These are phyloP conservation scores for Maniola jurtina DNA, from an alignment of 1,140 invertebrate species.

Conservation along the genomic window DNA sequence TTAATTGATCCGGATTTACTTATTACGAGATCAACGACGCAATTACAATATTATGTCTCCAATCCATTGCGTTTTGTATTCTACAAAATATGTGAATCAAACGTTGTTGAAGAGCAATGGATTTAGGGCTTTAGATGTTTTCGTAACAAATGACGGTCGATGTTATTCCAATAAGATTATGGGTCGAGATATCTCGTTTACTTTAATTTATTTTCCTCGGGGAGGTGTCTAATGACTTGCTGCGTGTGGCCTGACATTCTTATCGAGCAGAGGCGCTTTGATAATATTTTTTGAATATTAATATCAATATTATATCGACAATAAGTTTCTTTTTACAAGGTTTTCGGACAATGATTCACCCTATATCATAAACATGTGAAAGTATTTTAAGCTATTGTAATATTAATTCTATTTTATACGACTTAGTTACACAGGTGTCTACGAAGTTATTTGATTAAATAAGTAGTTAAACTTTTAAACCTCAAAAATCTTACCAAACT, in stretches of 20 bases:
- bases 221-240: conserved; percentile 76
- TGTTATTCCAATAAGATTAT: conserved; percentile 45
- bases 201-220: conserved; percentile 76
- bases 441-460: too few relatives aligned
- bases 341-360: neutral
- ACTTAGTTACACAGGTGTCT: too few relatives aligned
- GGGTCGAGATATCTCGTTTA: conserved; percentile 73
- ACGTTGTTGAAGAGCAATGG: conserved; percentile 21
- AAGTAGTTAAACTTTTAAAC: too few relatives aligned
- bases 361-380: neutral
- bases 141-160: conserved; percentile 25
- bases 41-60: conserved; percentile 5
- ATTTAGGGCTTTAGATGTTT: conserved; percentile 1
- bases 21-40: conserved; percentile 36
- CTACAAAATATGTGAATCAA: neutral
- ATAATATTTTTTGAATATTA: conserved; percentile 76
- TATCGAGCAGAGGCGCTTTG: conserved; percentile 71
- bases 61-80: conserved; percentile 34
- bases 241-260: conserved; percentile 76
- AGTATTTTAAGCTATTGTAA: neutral
- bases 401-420: too few relatives aligned
- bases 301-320: conserved; percentile 70
- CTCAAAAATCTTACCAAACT: too few relatives aligned
- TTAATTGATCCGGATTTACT: conserved; percentile 61
- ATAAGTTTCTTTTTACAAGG: conserved; percentile 38